Percentiles rank a stretch among this genome's conserved stretches.
Conservation (phyloP, 2,797 vertebrate genomes). For the Esox lucius region DNA sequence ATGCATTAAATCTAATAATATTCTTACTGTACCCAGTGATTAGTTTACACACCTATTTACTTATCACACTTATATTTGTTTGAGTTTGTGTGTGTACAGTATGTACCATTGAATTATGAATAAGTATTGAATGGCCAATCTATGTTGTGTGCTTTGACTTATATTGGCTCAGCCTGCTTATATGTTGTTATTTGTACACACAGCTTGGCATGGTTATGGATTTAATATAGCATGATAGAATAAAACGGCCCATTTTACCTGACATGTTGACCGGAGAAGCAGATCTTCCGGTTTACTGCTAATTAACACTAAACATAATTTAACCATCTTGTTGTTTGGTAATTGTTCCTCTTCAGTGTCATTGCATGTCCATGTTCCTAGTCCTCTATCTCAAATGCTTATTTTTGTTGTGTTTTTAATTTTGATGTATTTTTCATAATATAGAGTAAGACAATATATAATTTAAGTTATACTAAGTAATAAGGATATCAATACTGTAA, state of each 20-base stretch:
- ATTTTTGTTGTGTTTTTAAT: conserved; percentile 59
- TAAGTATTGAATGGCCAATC: not conserved
- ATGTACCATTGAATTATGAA: no score
- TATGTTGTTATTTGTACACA: conserved; percentile 30
- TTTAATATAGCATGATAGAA: conserved; percentile 19
- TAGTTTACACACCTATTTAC: no score
- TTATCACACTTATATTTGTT: no score
- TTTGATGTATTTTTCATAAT: conserved; percentile 20
- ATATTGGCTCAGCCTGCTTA: conserved; percentile 35
- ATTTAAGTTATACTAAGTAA: not conserved
- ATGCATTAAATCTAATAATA: no score
- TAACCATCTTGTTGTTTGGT: conserved; percentile 54
- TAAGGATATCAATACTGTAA: not conserved
- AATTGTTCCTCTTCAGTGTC: conserved; percentile 63
- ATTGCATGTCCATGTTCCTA: conserved; percentile 72
- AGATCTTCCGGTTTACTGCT: not conserved
- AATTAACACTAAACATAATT: conserved; percentile 20
- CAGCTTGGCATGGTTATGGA: conserved; percentile 52
- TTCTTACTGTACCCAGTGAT: no score
- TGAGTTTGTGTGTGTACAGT: no score
- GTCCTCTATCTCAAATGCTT: conserved; percentile 55
- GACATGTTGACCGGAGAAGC: conserved; percentile 20
- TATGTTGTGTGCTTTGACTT: not conserved
- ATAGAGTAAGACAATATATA: conserved; percentile 4
- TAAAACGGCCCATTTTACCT: conserved; percentile 9